Base-by-base conservation (phyloP, 1,140 invertebrate species). In the Calephelis nemesis region DNA sequence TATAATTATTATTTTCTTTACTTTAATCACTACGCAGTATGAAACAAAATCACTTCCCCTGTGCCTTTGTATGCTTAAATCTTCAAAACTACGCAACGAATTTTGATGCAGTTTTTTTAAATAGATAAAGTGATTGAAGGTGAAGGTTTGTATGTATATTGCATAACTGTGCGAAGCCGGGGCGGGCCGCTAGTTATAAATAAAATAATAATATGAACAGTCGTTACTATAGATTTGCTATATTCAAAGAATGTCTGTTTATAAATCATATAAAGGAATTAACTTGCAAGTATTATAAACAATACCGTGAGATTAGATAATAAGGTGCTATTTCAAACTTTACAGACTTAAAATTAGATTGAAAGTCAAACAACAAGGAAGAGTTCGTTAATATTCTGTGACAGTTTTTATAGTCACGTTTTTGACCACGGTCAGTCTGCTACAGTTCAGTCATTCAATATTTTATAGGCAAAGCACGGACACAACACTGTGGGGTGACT, bases 321-420 rank as follows among this genome's bases (percentile, higher is more conserved):
- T 11, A 9, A 13, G 42, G 50, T 15, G 58, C n/a, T 9, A 74
- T 69, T 71, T 67, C 39, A 62, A 49, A 67, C 63, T 62, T 64
- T 66, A 74, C 54, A 50, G 5, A 50, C 52, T 54, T 5, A 19
- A 39, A 50, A 68, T 70, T 65, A 62, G 67, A 68, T 67, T 69
- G 45, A 73, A 72, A 77, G 70, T 75, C 19, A 13, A 60, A 45
- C 47, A 69, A 48, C 48, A 72, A 70, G 60, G 39, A 8, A 50
- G 15, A 64, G 11, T 40, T n/a, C 63, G 81, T 81, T 81, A 73
- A 78, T 83, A 79, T 79, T 81, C 81, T 74, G 78, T 73, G 77
- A 78, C 75, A 83, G 79, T 83, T 81, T 81, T 83, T 81, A 81
- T 74, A 65, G 79, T 79, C 79, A 83, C 78, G 77, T 74, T 74